Evolutionary conservation across 2,888 invertebrate species (phyloP).

Genomic region (Stramonita haemastoma): DNA sequence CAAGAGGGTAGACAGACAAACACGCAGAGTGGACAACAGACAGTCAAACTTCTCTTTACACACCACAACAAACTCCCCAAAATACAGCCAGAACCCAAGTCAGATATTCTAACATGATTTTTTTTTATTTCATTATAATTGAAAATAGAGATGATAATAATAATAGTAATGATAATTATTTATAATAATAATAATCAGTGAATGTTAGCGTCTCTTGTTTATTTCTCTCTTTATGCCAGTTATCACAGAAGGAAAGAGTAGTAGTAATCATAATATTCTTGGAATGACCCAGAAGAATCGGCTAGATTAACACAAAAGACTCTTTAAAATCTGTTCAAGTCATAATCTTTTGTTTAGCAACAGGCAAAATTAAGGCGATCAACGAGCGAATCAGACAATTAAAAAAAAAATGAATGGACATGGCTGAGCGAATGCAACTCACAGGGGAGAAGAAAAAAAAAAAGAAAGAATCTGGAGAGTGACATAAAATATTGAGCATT

Average conservation of each 20-base stretch:
- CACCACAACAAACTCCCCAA: neutral
- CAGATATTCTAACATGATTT: constrained; percentile 33
- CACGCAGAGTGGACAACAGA: neutral
- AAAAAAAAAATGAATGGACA: neutral
- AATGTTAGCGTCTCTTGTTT: constrained; percentile 34
- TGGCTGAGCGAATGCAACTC: neutral
- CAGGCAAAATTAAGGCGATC: constrained; percentile 33
- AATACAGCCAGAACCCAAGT: neutral
- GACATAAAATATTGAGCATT: neutral
- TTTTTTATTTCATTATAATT: constrained; percentile 34
- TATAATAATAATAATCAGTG: neutral
- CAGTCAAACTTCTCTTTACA: neutral
- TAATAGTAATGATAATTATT: neutral
- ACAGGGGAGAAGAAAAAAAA: neutral
- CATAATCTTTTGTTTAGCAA: neutral
- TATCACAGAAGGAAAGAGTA: constrained; percentile 37
- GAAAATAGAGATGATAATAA: constrained; percentile 37
- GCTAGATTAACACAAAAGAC: constrained; percentile 25
- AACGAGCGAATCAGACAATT: neutral
- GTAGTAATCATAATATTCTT: neutral
- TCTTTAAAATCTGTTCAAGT: neutral
- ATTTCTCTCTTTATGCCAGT: constrained; percentile 28
- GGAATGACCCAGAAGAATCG: constrained; percentile 34
- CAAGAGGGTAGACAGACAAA: neutral
- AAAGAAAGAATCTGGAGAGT: neutral